Percentiles rank a stretch among this genome's conserved stretches.
phyloP scores from a whole-genome alignment of 2,113 vertebrate genomes.

The Erinaceus europaeus region DNA sequence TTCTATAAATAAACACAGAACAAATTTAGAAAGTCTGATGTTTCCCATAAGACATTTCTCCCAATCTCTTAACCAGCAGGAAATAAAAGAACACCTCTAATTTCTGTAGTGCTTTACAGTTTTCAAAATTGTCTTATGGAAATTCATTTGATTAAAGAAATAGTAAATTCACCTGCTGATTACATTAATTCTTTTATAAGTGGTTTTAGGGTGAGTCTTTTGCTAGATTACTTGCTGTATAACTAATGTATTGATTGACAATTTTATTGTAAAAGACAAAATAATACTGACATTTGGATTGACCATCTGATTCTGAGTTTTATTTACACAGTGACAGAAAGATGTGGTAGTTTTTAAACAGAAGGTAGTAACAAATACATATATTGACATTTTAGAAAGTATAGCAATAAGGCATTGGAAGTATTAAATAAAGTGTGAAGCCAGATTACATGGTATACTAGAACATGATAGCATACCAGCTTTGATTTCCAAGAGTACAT shows the following conservation, averaged over 20 bases:
- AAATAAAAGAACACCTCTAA: neutral
- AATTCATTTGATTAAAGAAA: neutral
- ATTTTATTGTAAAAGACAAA: neutral
- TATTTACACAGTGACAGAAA: neutral
- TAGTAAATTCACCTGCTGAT: neutral
- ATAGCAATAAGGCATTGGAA: neutral
- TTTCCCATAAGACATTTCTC: neutral
- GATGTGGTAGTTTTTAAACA: neutral
- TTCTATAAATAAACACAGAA: slow-evolving; percentile 47
- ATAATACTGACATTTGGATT: neutral
- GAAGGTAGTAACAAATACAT: neutral
- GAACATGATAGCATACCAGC: too few relatives aligned
- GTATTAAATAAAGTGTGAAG: neutral
- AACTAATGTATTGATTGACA: neutral
- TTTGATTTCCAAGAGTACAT: neutral
- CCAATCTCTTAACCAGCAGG: neutral
- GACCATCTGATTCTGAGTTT: neutral
- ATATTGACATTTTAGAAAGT: neutral
- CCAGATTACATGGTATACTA: neutral
- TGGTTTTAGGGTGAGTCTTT: neutral
- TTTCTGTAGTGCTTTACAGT: neutral
- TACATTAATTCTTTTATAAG: neutral
- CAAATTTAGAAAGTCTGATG: slow-evolving; percentile 4
- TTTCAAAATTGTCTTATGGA: neutral
- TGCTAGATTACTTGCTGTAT: neutral